These are phyloP conservation scores for Lichenostomus cassidix DNA, from an alignment of 2,113 vertebrate species.

Conservation along the genomic window DNA sequence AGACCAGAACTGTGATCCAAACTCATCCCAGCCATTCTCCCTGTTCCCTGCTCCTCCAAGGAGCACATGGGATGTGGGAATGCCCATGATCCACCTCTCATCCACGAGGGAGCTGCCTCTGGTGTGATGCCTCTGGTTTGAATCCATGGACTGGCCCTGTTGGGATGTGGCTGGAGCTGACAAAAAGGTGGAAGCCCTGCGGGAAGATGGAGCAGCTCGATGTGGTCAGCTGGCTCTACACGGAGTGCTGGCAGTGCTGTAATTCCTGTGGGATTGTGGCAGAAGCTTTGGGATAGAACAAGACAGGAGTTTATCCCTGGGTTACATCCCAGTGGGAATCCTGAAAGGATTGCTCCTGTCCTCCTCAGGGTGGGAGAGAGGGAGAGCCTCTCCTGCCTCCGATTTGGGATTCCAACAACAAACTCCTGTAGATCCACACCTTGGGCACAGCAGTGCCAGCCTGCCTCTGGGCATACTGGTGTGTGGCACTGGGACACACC, in stretches of 20 bases:
- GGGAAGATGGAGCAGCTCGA: not conserved
- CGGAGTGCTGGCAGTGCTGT: accelerated
- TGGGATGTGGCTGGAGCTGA: not conserved
- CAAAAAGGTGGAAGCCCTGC: not conserved
- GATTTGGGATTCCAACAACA: not conserved
- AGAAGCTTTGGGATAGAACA: not conserved
- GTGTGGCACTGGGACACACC: not conserved
- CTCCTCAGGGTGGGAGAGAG: not conserved
- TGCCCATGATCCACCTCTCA: accelerated
- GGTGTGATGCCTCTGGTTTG: not conserved
- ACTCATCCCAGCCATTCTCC: not conserved
- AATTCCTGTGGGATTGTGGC: not conserved
- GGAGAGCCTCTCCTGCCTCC: not conserved
- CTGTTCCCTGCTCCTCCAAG: not conserved
- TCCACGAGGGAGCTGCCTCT: accelerated
- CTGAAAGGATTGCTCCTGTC: not conserved
- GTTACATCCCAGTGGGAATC: accelerated
- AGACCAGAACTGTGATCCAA: not conserved
- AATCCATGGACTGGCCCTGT: not conserved
- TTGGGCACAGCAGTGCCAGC: not conserved
- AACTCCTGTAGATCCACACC: not conserved
- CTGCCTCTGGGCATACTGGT: not conserved
- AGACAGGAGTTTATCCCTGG: not conserved
- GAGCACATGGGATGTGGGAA: not conserved
- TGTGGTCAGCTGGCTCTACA: not conserved